phyloP scores from a whole-genome alignment of 2,888 invertebrate genomes.

The Drosophila sordidapex region DNA sequence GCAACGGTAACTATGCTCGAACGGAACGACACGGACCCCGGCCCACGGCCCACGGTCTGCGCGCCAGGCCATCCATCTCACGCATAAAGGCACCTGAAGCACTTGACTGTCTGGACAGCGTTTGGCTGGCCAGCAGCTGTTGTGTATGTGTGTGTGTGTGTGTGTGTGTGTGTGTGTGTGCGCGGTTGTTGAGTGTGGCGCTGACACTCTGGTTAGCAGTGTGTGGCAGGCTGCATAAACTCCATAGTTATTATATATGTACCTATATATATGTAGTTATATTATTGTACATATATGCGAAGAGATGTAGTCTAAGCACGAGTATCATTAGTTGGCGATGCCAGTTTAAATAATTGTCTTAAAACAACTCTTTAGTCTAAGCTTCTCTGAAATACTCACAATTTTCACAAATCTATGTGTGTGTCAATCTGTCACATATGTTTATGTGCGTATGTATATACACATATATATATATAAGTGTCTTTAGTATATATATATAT shows the following conservation, averaged over 20 bases:
- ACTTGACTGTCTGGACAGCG: conserved; percentile 13
- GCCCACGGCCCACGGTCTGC: conserved; percentile 4
- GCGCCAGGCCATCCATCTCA: conserved; percentile 1
- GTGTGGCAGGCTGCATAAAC: conserved; percentile 7
- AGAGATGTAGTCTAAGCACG: conserved; percentile 25
- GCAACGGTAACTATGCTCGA: conserved; percentile 82
- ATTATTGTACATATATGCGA: conserved; percentile 4
- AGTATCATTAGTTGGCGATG: conserved; percentile 25
- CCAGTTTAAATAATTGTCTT: conserved; percentile 24
- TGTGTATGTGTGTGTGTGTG: conserved; percentile 3
- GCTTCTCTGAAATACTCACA: conserved; percentile 19
- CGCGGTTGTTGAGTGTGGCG: conserved; percentile 9
- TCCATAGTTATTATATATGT: conserved; percentile 8
- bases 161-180: conserved; percentile 1
- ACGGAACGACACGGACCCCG: conserved; percentile 16
- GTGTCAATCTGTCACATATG: conserved; percentile 1
- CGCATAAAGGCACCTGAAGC: background rate
- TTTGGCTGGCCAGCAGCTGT: conserved; percentile 6
- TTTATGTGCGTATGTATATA: background rate
- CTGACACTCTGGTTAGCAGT: conserved; percentile 15
- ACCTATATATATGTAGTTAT: background rate
- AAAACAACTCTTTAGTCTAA: conserved; percentile 24
- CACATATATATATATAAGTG: background rate
- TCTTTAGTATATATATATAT: conserved; percentile 8
- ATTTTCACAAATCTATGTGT: conserved; percentile 4